Conservation (phyloP, 2,797 vertebrate species). For the Acrossocheilus wenchowensis region DNA sequence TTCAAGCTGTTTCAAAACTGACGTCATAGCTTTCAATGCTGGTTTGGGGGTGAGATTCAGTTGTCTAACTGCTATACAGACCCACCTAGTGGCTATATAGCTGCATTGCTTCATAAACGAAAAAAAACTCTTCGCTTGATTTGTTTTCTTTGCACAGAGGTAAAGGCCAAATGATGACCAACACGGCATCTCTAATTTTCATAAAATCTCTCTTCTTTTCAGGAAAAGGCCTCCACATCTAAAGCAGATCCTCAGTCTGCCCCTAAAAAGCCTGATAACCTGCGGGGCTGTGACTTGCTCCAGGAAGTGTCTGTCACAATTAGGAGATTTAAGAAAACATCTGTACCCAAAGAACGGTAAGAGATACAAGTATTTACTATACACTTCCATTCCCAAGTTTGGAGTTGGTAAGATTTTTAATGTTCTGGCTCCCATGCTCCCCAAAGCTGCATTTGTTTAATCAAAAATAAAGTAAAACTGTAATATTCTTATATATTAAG, state of each 20-base stretch:
- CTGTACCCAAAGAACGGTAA: slow-evolving; percentile 94
- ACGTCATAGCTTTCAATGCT: neutral
- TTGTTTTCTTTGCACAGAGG: neutral
- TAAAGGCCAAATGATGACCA: neutral
- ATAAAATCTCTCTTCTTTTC: slow-evolving; percentile 4
- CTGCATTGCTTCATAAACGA: neutral
- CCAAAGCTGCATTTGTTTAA: neutral
- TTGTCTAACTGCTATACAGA: neutral
- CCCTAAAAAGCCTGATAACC: slow-evolving; percentile 92
- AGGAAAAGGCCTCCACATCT: slow-evolving; percentile 91
- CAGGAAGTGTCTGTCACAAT: slow-evolving; percentile 98
- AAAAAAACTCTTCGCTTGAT: neutral
- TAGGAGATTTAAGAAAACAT: slow-evolving; percentile 98
- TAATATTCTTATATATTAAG: neutral
- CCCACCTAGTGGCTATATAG: slow-evolving; percentile 36
- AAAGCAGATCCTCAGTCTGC: slow-evolving; percentile 86
- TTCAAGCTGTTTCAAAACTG: neutral
- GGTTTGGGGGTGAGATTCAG: neutral
- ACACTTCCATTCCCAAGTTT: neutral
- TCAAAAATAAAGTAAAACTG: neutral
- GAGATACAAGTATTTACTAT: slow-evolving; percentile 24
- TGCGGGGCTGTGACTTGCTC: slow-evolving; percentile 94
- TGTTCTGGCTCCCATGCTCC: neutral
- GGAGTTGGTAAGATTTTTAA: neutral
- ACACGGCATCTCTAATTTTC: neutral